Evolutionary conservation across 2,113 vertebrate species (phyloP), one percentile per base, ranked within the genome.

Genomic region (Xyrauchen texanus): DNA sequence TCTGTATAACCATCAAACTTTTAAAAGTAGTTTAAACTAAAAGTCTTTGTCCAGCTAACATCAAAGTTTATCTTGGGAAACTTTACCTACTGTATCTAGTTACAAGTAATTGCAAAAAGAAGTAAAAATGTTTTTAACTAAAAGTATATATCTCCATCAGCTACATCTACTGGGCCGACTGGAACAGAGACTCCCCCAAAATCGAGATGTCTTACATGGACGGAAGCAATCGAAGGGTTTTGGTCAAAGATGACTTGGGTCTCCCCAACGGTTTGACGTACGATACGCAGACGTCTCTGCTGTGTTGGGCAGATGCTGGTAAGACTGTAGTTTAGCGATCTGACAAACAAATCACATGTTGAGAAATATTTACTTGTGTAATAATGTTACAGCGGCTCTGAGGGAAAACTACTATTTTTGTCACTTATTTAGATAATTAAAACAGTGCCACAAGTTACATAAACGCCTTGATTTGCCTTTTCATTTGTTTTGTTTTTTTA

Each of bases 221-320:
- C 3, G 97, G 97, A 58, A 94, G 94, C 0, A 93, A 96, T 66
- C 90, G 97, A 69, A 90, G 80, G 61, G 83, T 95, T 42, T 94
- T 99, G 2, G 95, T 95, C 57, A 93, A 93, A 61, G 94, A 96
- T 13, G 89, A 94, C 80, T 90, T 99, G 80, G 93, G 92, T 0
- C 91, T 98, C 66, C 97, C 97, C 77, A 99, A 99, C 0, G 97
- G 93, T 6, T 84, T 99, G 82, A 95, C 96, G 60, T 95, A 94
- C 47, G 96, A 98, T 77, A 82, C 83, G 0, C 92, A 93, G 44
- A 92, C 86, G 0, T 94, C 94, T 78, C 90, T 94, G 91, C 91
- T 99, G 47, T 99, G 97, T 86, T 99, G 97, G 97, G 96, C 95
- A 11, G 97, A 99, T 64, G 97, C 97, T 92, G 97, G 97, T 98